phyloP scores from a whole-genome alignment of 2,888 invertebrate genomes.

The Didymodactylos carnosus region DNA sequence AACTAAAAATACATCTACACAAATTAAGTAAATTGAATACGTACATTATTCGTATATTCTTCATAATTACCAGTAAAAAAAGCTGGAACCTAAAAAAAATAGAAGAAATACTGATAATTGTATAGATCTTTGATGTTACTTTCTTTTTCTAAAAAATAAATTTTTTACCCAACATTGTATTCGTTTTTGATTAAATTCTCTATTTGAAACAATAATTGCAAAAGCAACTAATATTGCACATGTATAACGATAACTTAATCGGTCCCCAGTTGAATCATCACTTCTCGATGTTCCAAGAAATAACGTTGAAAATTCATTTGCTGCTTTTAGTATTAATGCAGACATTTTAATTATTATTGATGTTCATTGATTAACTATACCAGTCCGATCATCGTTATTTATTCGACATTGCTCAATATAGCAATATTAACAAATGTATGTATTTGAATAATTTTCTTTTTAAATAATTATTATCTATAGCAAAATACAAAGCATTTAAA shows the following conservation, averaged over 20 bases:
- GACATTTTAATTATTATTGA: no score
- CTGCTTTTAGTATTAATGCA: background rate
- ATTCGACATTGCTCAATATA: no score
- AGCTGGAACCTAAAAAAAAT: background rate
- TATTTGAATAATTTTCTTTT: no score
- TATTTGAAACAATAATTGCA: background rate
- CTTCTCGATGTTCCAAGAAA: background rate
- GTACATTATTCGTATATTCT: conserved; percentile 12
- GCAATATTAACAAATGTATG: no score
- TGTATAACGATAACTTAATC: background rate
- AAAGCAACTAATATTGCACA: background rate
- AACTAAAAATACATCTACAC: no score
- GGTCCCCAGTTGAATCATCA: background rate
- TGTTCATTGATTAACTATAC: no score
- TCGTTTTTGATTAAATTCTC: background rate
- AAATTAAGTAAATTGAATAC: background rate
- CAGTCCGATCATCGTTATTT: no score
- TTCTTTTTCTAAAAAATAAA: no score
- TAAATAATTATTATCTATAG: no score
- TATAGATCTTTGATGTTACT: no score
- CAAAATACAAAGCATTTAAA: no score
- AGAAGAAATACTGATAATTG: background rate
- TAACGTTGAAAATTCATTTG: background rate
- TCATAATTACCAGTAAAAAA: conserved; percentile 8
- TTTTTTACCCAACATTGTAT: background rate